These are phyloP conservation scores for Ancistrus triradiatus DNA, from an alignment of 2,113 vertebrate species.

Conservation along the genomic window DNA sequence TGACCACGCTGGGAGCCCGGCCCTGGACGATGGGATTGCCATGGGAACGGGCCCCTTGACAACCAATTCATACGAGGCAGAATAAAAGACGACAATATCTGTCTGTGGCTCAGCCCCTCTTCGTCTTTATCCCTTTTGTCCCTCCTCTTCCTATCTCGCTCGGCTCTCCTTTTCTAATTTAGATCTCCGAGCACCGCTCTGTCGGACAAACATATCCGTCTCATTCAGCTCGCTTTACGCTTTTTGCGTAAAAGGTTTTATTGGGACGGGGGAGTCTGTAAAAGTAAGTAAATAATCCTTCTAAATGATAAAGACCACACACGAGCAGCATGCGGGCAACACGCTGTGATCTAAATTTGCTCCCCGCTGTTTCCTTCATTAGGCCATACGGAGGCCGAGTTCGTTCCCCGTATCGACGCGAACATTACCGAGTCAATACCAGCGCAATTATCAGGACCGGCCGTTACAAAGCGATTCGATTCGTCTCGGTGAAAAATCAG, in stretches of 20 bases:
- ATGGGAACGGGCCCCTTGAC: constrained; percentile 73
- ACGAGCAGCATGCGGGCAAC: constrained; percentile 30
- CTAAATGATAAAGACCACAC: constrained; percentile 8
- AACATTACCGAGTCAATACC: constrained; percentile 64
- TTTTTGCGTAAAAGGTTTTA: background rate
- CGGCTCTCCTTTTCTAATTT: constrained; percentile 27
- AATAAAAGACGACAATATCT: constrained; percentile 72
- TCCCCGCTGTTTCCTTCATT: constrained; percentile 55
- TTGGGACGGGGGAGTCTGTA: background rate
- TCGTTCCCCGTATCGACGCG: constrained; percentile 58
- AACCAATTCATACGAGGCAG: constrained; percentile 60
- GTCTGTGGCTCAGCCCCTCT: constrained; percentile 23
- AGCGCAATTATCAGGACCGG: constrained; percentile 57
- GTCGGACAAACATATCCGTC: constrained; percentile 21
- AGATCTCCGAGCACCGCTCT: constrained; percentile 20
- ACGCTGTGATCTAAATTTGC: constrained; percentile 55
- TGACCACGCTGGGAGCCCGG: constrained; percentile 41
- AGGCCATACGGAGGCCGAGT: constrained; percentile 53
- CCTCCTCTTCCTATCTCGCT: constrained; percentile 24
- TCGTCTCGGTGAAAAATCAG: constrained; percentile 54
- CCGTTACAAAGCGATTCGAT: constrained; percentile 59
- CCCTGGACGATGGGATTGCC: constrained; percentile 63
- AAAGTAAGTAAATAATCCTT: constrained; percentile 9
- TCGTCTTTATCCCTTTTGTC: constrained; percentile 17
- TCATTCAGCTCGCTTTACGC: constrained; percentile 11